Evolutionary conservation across 2,888 invertebrate species (phyloP).

Genomic region (Andrena haemorrhoa): DNA sequence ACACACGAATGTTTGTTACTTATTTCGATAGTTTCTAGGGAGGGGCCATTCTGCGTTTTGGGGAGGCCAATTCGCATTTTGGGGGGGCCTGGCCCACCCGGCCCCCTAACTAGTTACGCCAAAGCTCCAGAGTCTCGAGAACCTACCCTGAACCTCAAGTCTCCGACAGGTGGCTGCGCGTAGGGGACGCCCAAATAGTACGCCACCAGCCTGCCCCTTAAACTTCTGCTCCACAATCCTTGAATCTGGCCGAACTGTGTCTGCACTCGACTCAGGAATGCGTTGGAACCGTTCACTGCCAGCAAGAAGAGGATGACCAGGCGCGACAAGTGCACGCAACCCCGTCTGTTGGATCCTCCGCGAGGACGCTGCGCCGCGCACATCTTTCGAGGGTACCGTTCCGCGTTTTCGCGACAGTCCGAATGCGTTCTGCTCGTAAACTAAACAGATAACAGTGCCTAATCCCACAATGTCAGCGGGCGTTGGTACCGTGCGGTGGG

Average conservation of each 20-base stretch:
- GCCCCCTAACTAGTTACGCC: too few relatives aligned
- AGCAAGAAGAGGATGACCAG: not conserved
- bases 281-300: not conserved
- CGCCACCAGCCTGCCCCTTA: constrained; percentile 64
- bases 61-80: too few relatives aligned
- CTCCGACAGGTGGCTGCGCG: constrained; percentile 77
- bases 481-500: not conserved
- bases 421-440: not conserved
- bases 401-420: not conserved
- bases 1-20: too few relatives aligned
- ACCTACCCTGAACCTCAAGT: constrained; percentile 78
- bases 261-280: constrained; percentile 35
- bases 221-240: constrained; percentile 74
- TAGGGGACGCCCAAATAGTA: constrained; percentile 81
- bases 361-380: not conserved
- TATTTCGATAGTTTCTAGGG: too few relatives aligned
- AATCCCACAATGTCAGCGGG: not conserved
- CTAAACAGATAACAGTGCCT: not conserved
- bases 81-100: too few relatives aligned
- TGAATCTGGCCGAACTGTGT: constrained; percentile 75
- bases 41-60: too few relatives aligned
- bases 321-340: not conserved
- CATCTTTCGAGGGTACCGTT: constrained; percentile 4
- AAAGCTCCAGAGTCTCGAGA: not conserved
- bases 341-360: not conserved